A percentile compares a stretch with the other conserved stretches of the same genome.
Evolutionary conservation across 2,888 invertebrate genomes (phyloP).

Genomic region (Lasioglossum zephyrum): DNA sequence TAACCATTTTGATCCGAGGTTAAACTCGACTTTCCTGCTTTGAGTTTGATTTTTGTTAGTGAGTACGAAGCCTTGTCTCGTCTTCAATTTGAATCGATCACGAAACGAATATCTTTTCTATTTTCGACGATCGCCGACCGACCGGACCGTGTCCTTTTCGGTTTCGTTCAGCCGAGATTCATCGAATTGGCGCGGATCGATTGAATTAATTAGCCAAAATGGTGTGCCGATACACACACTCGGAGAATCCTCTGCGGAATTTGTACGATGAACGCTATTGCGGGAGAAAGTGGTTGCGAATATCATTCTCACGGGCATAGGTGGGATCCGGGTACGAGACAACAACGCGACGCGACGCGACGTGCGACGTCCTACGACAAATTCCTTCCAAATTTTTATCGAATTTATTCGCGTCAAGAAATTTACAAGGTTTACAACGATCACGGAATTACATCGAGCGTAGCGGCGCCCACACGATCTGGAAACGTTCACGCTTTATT

Average conservation of each 20-base stretch:
- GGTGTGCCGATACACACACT: slow-evolving; percentile 32
- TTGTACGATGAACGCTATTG: slow-evolving; percentile 44
- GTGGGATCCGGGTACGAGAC: neutral
- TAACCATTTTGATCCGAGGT: neutral
- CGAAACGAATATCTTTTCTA: neutral
- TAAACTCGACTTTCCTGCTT: neutral
- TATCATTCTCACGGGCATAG: slow-evolving; percentile 25
- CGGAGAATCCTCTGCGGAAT: slow-evolving; percentile 25
- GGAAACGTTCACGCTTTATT: slow-evolving; percentile 19
- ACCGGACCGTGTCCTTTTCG: neutral
- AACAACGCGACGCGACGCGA: too few relatives aligned
- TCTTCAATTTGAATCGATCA: neutral
- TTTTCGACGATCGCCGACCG: neutral
- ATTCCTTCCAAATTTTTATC: slow-evolving; percentile 24
- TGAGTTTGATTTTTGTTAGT: neutral
- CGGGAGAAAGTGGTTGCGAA: slow-evolving; percentile 49
- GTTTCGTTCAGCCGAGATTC: neutral
- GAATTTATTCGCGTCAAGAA: slow-evolving; percentile 25
- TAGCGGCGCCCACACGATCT: neutral
- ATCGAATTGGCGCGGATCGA: neutral
- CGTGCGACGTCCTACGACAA: neutral
- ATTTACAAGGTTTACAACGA: neutral
- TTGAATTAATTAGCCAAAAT: slow-evolving; percentile 47
- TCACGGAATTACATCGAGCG: neutral
- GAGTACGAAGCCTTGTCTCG: neutral